phyloP scores from a whole-genome alignment of 2,113 vertebrate species.

The Aspiorhynchus laticeps region DNA sequence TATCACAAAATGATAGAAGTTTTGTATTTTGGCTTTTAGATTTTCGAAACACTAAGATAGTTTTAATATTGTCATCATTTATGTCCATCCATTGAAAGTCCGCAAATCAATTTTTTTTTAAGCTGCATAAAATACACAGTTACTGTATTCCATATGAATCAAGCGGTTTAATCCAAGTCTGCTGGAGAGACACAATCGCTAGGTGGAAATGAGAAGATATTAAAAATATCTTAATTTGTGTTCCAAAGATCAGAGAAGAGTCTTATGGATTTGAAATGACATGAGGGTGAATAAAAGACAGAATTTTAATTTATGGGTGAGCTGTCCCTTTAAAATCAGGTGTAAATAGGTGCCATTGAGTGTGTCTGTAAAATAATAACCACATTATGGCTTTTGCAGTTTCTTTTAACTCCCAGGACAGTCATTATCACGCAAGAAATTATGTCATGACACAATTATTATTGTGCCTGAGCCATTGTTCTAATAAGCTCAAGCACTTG shows the following conservation, averaged over 20 bases:
- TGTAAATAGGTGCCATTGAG: not conserved
- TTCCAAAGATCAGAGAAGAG: no score
- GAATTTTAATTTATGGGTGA: not conserved
- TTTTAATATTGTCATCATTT: no score
- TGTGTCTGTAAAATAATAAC: not conserved
- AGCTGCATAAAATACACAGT: no score
- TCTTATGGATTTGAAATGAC: not conserved
- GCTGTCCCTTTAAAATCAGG: not conserved
- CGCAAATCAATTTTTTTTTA: no score
- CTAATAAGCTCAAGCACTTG: not conserved
- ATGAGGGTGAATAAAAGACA: not conserved
- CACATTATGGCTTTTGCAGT: not conserved
- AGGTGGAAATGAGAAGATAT: not conserved
- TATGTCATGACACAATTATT: not conserved
- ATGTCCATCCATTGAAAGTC: not conserved
- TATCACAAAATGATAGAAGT: no score
- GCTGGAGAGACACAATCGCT: not conserved
- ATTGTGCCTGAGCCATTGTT: not conserved
- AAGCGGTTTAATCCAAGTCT: not conserved
- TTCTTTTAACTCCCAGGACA: not conserved
- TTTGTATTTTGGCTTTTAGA: no score
- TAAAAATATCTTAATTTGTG: no score
- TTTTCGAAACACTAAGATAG: no score
- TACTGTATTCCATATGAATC: not conserved
- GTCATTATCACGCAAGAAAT: not conserved